phyloP scores from a whole-genome alignment of 2,113 vertebrate species.

The Eudorcas thomsonii region DNA sequence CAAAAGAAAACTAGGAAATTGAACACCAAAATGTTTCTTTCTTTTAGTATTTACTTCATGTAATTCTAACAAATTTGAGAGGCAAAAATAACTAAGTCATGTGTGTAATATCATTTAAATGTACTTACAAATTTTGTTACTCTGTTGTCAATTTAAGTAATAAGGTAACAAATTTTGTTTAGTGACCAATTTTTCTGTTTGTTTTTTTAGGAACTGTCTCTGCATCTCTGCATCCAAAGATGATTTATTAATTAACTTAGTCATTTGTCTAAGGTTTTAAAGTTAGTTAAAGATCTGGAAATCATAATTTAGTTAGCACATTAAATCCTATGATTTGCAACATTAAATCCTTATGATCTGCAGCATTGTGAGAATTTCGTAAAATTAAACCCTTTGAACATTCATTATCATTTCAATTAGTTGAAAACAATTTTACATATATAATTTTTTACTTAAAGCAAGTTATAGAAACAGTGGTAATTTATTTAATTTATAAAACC shows the following conservation, averaged over 20 bases:
- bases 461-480: background rate
- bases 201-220: background rate
- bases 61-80: conserved; percentile 22
- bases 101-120: background rate
- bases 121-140: background rate
- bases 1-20: background rate
- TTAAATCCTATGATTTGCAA: background rate
- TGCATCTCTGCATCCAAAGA: background rate
- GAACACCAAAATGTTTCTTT: conserved; percentile 19
- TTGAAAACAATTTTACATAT: background rate
- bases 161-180: background rate
- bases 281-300: conserved; percentile 21
- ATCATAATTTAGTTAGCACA: background rate
- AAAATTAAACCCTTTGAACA: conserved; percentile 28
- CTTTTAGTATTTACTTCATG: background rate
- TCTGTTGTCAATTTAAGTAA: background rate
- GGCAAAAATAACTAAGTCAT: background rate
- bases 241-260: conserved; percentile 14
- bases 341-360: background rate
- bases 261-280: background rate
- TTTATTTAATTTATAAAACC: conserved; percentile 27
- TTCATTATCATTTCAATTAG: background rate
- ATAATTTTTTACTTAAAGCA: conserved; percentile 6
- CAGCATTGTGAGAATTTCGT: background rate
- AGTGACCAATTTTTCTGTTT: background rate